Conservation (phyloP, 2,797 vertebrate species). For the Pseudochirops cupreus region DNA sequence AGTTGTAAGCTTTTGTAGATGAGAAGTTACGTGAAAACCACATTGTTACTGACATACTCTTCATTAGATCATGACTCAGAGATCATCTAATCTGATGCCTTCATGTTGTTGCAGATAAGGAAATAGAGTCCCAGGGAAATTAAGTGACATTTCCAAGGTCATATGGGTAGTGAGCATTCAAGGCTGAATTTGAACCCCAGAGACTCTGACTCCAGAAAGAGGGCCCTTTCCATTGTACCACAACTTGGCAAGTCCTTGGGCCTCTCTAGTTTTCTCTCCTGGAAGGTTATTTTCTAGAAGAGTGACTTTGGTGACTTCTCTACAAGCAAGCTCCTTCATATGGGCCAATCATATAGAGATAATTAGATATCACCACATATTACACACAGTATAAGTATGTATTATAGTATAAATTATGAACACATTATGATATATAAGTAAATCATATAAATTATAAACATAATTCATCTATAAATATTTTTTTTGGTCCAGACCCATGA, state of each 20-base stretch:
- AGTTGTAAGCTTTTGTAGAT: background rate
- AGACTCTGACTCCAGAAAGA: background rate
- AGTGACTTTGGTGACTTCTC: slow-evolving; percentile 33
- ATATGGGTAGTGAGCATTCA: background rate
- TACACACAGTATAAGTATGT: background rate
- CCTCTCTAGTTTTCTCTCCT: slow-evolving; percentile 19
- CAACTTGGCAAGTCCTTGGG: background rate
- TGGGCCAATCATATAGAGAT: background rate
- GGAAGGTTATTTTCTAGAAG: slow-evolving; percentile 39
- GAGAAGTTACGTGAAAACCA: background rate
- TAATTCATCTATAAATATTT: background rate
- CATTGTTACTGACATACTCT: background rate
- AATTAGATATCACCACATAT: slow-evolving; percentile 1
- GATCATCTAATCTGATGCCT: background rate
- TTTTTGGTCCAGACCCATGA: background rate
- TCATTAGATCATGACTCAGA: background rate
- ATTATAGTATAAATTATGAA: background rate
- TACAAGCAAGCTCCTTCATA: slow-evolving; percentile 31
- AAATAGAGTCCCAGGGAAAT: background rate
- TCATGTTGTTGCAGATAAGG: background rate
- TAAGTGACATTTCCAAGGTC: background rate
- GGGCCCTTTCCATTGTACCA: background rate
- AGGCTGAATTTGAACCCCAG: background rate
- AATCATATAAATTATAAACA: background rate
- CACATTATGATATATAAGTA: background rate